Conservation (phyloP, 2,888 invertebrate genomes). For the Dolichomitus sp. region DNA sequence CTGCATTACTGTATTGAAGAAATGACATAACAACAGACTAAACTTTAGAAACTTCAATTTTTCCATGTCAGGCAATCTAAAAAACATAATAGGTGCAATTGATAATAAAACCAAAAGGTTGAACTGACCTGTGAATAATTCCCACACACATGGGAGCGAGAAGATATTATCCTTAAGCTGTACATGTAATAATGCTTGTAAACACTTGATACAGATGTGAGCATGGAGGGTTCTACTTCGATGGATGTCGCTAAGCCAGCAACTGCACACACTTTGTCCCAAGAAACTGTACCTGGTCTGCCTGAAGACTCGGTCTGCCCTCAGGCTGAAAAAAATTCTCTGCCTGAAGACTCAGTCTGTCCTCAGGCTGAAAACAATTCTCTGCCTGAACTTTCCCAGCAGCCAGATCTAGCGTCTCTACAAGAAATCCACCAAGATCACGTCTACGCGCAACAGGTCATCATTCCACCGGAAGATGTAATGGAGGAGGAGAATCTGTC, state of each 20-base stretch:
- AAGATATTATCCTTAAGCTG: not conserved
- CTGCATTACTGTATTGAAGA: no score
- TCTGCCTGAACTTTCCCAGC: not conserved
- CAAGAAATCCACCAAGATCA: not conserved
- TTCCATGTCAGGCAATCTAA: no score
- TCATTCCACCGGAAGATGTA: not conserved
- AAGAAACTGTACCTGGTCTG: no score
- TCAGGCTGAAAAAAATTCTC: not conserved
- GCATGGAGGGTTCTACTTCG: not conserved
- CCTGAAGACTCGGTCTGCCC: not conserved
- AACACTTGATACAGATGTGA: not conserved
- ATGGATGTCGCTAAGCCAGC: not conserved
- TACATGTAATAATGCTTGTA: not conserved
- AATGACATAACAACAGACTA: no score
- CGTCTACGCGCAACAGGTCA: not conserved
- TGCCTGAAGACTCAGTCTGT: not conserved
- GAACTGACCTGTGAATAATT: not conserved
- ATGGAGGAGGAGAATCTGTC: slow-evolving; percentile 5
- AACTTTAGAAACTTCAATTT: no score
- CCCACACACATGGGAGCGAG: not conserved
- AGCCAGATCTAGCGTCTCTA: not conserved
- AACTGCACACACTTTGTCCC: no score
- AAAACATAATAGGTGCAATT: no score
- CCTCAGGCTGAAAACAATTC: not conserved
- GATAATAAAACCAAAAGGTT: not conserved